These are phyloP conservation scores for Trypoxylus dichotomus DNA, from an alignment of 1,140 invertebrate genomes.

Conservation along the genomic window DNA sequence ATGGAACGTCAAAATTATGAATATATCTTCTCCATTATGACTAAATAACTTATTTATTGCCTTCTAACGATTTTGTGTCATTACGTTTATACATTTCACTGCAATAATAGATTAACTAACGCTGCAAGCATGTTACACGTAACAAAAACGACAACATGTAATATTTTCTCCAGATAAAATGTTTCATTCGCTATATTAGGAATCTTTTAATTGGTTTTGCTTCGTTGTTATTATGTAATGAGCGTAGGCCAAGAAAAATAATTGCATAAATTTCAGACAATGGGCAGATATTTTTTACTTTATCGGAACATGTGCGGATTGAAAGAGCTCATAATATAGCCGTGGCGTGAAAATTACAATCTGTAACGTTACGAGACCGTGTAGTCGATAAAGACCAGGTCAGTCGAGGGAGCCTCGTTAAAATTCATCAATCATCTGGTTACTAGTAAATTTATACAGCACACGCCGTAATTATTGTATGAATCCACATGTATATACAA, in stretches of 20 bases:
- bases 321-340: background rate
- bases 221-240: background rate
- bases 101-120: too few species aligned
- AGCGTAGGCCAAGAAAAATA: background rate
- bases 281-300: background rate
- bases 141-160: too few species aligned
- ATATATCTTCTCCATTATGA: too few species aligned
- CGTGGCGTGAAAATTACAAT: background rate
- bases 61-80: too few species aligned
- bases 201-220: background rate
- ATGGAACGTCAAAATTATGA: too few species aligned
- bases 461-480: background rate
- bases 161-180: too few species aligned
- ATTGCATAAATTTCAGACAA: background rate
- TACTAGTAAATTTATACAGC: background rate
- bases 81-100: too few species aligned
- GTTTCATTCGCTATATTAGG: background rate
- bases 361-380: background rate
- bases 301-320: background rate
- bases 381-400: background rate
- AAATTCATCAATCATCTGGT: conserved; percentile 2
- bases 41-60: too few species aligned
- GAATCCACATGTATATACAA: background rate
- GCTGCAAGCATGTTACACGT: too few species aligned
- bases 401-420: background rate